Evolutionary conservation across 2,797 vertebrate species (phyloP).

Genomic region (Semotilus atromaculatus): DNA sequence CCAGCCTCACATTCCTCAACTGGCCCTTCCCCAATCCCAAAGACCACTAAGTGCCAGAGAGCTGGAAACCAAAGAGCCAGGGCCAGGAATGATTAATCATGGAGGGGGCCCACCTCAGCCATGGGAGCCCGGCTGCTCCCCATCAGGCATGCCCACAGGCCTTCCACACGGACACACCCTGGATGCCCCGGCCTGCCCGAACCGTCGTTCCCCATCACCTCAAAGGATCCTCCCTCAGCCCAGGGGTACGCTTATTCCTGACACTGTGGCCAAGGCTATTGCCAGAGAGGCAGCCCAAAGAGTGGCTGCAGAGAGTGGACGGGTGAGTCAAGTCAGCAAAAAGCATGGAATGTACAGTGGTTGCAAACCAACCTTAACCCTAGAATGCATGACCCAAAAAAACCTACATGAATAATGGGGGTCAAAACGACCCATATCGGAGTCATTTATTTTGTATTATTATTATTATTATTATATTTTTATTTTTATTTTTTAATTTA

Average conservation of each 20-base stretch:
- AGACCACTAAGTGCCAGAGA: conserved; percentile 92
- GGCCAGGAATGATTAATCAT: conserved; percentile 73
- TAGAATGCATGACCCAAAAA: conserved; percentile 32
- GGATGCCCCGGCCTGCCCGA: conserved; percentile 81
- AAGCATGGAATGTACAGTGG: not conserved
- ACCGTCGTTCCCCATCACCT: conserved; percentile 89
- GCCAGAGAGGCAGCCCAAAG: conserved; percentile 93
- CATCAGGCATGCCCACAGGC: conserved; percentile 70
- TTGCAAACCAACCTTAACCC: conserved; percentile 12
- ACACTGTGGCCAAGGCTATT: conserved; percentile 95
- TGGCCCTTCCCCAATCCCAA: conserved; percentile 83
- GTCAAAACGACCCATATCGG: not conserved
- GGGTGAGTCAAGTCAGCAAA: conserved; percentile 76
- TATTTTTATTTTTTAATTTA: not conserved
- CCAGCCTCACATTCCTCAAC: conserved; percentile 80
- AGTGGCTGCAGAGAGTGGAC: conserved; percentile 87
- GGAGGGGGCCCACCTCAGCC: conserved; percentile 77
- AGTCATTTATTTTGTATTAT: not conserved
- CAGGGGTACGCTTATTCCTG: conserved; percentile 87
- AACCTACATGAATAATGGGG: not conserved
- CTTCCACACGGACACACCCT: conserved; percentile 82
- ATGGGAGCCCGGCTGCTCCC: conserved; percentile 84
- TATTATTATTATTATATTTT: not conserved
- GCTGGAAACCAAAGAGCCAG: conserved; percentile 93
- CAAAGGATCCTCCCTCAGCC: conserved; percentile 95